A percentile compares a stretch with the other conserved stretches of the same genome.
These are phyloP conservation scores for Vicugna pacos DNA, from an alignment of 2,113 vertebrate species.

Conservation along the genomic window DNA sequence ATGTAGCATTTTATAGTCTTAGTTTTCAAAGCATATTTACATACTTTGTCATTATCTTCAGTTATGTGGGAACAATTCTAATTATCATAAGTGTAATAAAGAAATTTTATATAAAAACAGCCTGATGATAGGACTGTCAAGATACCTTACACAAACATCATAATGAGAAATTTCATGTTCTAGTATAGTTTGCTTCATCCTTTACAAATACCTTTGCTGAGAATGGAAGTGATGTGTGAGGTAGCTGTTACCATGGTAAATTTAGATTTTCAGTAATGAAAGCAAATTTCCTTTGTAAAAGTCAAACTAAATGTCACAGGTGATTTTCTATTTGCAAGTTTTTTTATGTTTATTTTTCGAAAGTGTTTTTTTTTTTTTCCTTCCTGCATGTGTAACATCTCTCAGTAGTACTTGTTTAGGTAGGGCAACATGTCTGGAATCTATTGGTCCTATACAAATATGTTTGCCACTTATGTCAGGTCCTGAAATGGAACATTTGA, in stretches of 20 bases:
- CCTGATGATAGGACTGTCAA: neutral
- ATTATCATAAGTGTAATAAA: neutral
- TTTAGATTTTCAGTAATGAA: constrained; percentile 59
- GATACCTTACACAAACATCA: neutral
- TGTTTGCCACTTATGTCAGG: neutral
- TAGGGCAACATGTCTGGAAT: neutral
- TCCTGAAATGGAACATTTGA: neutral
- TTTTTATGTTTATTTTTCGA: constrained; percentile 25
- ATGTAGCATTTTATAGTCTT: neutral
- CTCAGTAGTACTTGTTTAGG: neutral
- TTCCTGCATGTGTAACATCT: neutral
- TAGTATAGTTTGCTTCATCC: neutral
- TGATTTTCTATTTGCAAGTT: neutral
- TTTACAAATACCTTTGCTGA: neutral
- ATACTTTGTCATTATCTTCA: neutral
- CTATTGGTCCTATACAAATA: neutral
- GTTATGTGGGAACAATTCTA: neutral
- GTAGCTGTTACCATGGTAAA: constrained; percentile 61
- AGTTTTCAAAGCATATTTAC: neutral
- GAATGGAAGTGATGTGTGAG: neutral
- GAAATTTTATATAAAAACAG: neutral
- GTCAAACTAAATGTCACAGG: constrained; percentile 57
- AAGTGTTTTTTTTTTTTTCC: neutral
- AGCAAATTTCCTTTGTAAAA: constrained; percentile 51
- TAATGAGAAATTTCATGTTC: neutral